phyloP scores from a whole-genome alignment of 2,888 invertebrate species.

The Leucophenga montana region DNA sequence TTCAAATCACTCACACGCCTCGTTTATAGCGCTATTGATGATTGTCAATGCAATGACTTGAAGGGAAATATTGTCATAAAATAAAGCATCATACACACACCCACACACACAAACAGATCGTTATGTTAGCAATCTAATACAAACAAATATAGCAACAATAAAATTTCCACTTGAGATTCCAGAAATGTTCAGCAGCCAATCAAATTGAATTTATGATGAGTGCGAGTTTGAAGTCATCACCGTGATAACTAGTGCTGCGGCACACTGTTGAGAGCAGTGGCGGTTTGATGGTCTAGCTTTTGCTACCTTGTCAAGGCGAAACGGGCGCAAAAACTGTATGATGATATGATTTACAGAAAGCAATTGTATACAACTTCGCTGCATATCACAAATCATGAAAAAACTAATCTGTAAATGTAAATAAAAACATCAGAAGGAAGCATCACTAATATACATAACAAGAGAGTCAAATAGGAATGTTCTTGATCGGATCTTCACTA shows the following conservation, averaged over 20 bases:
- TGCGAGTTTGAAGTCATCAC: slow-evolving; percentile 5
- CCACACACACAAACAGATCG: slow-evolving; percentile 3
- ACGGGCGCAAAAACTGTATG: too few species aligned
- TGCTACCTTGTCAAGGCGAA: too few species aligned
- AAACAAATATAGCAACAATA: slow-evolving; percentile 43
- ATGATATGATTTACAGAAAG: too few species aligned
- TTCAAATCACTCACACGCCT: slow-evolving; percentile 59
- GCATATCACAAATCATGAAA: too few species aligned
- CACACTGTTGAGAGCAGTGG: background rate
- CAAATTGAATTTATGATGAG: slow-evolving; percentile 62
- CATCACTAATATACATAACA: too few species aligned
- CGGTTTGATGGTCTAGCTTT: background rate
- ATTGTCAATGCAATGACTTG: background rate
- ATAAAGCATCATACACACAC: background rate
- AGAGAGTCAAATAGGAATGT: too few species aligned
- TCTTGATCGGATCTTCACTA: too few species aligned
- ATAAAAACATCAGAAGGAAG: too few species aligned
- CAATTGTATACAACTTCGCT: too few species aligned
- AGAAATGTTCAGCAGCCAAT: slow-evolving; percentile 52
- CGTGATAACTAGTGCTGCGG: background rate
- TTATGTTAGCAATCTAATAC: slow-evolving; percentile 19
- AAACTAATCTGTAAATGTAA: too few species aligned
- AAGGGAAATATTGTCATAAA: background rate
- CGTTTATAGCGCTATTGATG: slow-evolving; percentile 49
- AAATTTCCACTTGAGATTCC: slow-evolving; percentile 58